These are phyloP conservation scores for Leuciscus waleckii DNA, from an alignment of 2,797 vertebrate genomes.

Conservation along the genomic window DNA sequence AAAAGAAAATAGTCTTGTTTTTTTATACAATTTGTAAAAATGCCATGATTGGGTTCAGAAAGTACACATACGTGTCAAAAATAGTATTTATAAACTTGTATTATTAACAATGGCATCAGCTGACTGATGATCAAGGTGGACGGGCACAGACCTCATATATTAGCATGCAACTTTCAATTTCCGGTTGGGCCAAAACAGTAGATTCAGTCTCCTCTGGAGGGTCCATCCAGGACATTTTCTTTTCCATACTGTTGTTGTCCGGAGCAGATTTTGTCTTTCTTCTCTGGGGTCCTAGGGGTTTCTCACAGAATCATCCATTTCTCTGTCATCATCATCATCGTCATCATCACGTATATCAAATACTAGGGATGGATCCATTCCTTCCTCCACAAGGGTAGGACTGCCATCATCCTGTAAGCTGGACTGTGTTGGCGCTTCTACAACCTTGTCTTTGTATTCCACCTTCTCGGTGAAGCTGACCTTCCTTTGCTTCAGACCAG, in stretches of 20 bases:
- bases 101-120: background rate
- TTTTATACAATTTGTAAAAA: background rate
- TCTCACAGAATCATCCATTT: slow-evolving; percentile 89
- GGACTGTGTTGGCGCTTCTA: slow-evolving; percentile 72
- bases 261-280: slow-evolving; percentile 71
- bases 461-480: slow-evolving; percentile 94
- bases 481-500: slow-evolving; percentile 90
- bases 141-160: slow-evolving; percentile 84
- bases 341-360: slow-evolving; percentile 92
- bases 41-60: background rate
- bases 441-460: slow-evolving; percentile 77
- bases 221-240: slow-evolving; percentile 92
- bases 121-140: background rate
- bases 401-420: slow-evolving; percentile 93
- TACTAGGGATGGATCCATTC: slow-evolving; percentile 87
- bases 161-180: slow-evolving; percentile 98
- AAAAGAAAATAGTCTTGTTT: background rate
- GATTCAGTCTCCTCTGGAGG: slow-evolving; percentile 86
- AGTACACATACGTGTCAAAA: background rate
- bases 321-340: slow-evolving; percentile 80
- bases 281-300: slow-evolving; percentile 66
- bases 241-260: slow-evolving; percentile 68
- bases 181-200: slow-evolving; percentile 88
- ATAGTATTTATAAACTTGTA: background rate
- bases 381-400: slow-evolving; percentile 95